Conservation (phyloP, 2,888 invertebrate genomes). For the Eupithecia inturbata region DNA sequence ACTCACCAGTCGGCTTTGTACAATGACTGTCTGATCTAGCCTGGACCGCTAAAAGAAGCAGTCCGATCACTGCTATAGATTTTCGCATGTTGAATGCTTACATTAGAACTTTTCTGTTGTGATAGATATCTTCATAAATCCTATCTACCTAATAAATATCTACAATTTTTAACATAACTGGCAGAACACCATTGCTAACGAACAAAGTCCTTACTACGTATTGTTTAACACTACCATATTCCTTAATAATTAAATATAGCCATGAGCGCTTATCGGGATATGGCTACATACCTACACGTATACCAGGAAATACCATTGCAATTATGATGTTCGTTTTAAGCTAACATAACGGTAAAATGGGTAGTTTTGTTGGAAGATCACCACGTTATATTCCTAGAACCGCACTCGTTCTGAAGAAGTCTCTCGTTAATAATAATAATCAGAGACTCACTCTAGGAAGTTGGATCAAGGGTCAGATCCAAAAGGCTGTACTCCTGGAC, state of each 20-base stretch:
- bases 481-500: too few relatives aligned
- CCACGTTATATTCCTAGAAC: too few relatives aligned
- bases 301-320: too few relatives aligned
- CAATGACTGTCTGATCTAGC: not conserved
- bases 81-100: not conserved
- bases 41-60: not conserved
- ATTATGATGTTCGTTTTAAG: not conserved
- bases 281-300: not conserved
- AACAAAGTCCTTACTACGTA: not conserved
- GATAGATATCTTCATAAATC: not conserved
- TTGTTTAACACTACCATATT: not conserved
- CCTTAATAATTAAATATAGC: not conserved
- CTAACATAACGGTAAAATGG: not conserved
- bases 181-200: not conserved
- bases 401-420: too few relatives aligned
- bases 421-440: too few relatives aligned
- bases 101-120: not conserved
- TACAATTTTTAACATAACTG: not conserved
- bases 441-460: too few relatives aligned
- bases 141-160: too few relatives aligned
- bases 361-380: too few relatives aligned
- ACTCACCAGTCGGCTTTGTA: slow-evolving; percentile 1
- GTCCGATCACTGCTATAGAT: not conserved
- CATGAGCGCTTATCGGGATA: not conserved
- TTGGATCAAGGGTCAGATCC: too few relatives aligned